phyloP scores from a whole-genome alignment of 2,888 invertebrate species.

The Apodemia duryi region DNA sequence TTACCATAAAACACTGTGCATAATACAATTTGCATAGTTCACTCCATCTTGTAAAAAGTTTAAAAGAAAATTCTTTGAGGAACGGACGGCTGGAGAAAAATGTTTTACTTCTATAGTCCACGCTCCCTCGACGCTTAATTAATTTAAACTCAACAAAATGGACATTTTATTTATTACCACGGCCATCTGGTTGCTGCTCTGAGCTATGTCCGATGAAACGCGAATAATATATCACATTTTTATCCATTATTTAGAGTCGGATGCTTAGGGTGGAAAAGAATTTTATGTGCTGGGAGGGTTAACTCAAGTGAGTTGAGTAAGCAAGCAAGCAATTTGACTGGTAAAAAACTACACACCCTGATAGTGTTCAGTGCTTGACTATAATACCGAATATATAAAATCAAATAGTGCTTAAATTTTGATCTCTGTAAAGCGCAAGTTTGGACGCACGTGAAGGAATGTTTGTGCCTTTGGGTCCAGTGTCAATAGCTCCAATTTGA shows the following conservation, averaged over 20 bases:
- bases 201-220: conserved; percentile 16
- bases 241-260: background rate
- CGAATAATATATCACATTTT: conserved; percentile 5
- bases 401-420: too few relatives aligned
- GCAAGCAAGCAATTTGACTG: too few relatives aligned
- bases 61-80: conserved; percentile 29
- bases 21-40: conserved; percentile 16
- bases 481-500: too few relatives aligned
- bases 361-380: too few relatives aligned
- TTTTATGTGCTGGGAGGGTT: too few relatives aligned
- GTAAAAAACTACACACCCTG: too few relatives aligned
- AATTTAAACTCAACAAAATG: conserved; percentile 38
- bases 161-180: conserved; percentile 34
- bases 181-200: conserved; percentile 28
- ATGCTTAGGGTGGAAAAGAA: too few relatives aligned
- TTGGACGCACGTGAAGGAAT: too few relatives aligned
- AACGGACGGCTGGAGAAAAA: conserved; percentile 29
- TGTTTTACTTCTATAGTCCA: conserved; percentile 29
- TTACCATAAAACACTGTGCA: conserved; percentile 5
- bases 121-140: conserved; percentile 35
- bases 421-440: too few relatives aligned
- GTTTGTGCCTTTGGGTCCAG: too few relatives aligned
- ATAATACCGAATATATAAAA: too few relatives aligned
- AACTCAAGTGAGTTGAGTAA: too few relatives aligned
- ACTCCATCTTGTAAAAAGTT: conserved; percentile 25